Evolutionary conservation across 2,888 invertebrate genomes (phyloP), one percentile per base, ranked within the genome.

Genomic region (Rotaria macrura): DNA sequence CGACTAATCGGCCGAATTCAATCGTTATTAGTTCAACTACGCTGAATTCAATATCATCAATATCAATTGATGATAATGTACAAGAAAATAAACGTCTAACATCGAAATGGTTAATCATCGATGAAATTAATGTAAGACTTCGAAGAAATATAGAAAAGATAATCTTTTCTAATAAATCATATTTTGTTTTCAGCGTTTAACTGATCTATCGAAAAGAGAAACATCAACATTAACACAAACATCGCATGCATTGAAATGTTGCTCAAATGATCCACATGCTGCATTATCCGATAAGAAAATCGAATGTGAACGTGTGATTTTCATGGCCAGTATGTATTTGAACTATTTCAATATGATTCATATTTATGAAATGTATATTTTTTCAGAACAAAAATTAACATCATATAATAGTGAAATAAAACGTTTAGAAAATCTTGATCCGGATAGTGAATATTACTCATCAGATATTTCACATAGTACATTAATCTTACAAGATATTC

Each of bases 371-470:
- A 17, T 72, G 20, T 72, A 7, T n/a, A 29, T 38, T 72, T n/a
- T n/a, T n/a, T 38, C 14, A 72, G 72, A 38, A 38, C 79, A 79
- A n/a, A 79, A 79, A 43, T 43, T 79, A 43, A 79, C 79, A 43
- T 40, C 79, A 43, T 79, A 79, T 23, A 79, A 79, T 43, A 79
- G 79, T 79, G 79, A 79, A 79, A 79, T 79, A n/a, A 79, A 79
- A 79, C 40, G 43, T 43, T 79, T 79, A 38, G 79, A 79, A 79
- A 79, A 79, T 79, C 43, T 25, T 12, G 79, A 79, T n/a, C 79
- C 79, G 1, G 79, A 79, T 79, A 79, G 40, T 40, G 79, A 79
- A 79, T 79, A 79, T 43, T 79, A 79, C n/a, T 79, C 79, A 43
- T 43, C 79, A 43, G 79, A 79, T 43, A 43, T 79, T 43, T 79